Conservation (phyloP, 2,797 vertebrate species). For the Peromyscus attwateri region DNA sequence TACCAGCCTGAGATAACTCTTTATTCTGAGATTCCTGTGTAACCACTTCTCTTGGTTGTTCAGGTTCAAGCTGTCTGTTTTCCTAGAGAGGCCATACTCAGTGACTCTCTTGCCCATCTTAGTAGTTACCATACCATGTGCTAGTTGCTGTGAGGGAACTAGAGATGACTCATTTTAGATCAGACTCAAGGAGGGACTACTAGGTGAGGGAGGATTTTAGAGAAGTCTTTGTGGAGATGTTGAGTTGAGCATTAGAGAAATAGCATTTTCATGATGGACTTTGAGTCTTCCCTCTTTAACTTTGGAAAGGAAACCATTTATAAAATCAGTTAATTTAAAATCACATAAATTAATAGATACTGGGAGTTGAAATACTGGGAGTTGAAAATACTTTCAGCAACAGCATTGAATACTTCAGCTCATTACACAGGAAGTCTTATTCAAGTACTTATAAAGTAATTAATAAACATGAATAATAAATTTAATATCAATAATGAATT, state of each 20-base stretch:
- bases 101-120: constrained; percentile 2
- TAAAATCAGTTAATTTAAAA: constrained; percentile 50
- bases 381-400: constrained; percentile 47
- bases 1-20: neutral
- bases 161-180: constrained; percentile 37
- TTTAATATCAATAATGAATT: constrained; percentile 72
- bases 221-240: neutral
- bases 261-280: constrained; percentile 15
- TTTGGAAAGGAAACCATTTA: constrained; percentile 67
- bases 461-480: constrained; percentile 69
- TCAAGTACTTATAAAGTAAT: constrained; percentile 70
- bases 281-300: constrained; percentile 43
- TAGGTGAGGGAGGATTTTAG: neutral
- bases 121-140: neutral
- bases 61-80: neutral
- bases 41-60: constrained; percentile 45
- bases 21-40: constrained; percentile 24
- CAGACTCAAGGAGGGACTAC: neutral
- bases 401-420: constrained; percentile 21
- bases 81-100: constrained; percentile 9
- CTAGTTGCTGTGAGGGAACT: constrained; percentile 20
- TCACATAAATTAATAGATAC: constrained; percentile 51
- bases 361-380: constrained; percentile 54
- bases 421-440: constrained; percentile 36
- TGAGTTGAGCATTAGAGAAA: constrained; percentile 44